phyloP scores from a whole-genome alignment of 53 echinoderm and acorn worm species.

The Holothuria scabra region DNA sequence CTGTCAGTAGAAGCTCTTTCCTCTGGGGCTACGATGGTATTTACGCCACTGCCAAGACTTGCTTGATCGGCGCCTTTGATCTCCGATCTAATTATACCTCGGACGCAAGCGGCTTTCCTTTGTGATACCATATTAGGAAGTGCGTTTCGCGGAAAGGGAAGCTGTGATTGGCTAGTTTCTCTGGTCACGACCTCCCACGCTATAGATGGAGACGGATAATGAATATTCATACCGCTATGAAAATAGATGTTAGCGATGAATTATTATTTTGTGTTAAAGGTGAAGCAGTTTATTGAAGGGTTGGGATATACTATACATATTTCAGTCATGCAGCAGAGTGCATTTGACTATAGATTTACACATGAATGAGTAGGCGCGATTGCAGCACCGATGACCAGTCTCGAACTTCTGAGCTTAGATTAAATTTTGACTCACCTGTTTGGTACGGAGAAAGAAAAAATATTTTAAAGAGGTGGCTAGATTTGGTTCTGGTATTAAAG shows the following conservation, averaged over 20 bases:
- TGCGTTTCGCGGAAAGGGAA: conserved; percentile 11
- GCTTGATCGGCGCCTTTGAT: conserved; percentile 40
- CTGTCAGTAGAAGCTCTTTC: conserved; percentile 24
- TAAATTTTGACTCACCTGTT: too few relatives aligned
- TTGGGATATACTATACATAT: conserved; percentile 15
- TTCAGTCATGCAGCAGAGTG: too few relatives aligned
- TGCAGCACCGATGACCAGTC: too few relatives aligned
- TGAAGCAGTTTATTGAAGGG: conserved; percentile 37
- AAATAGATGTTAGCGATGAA: conserved; percentile 28
- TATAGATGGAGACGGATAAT: conserved; percentile 1
- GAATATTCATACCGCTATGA: conserved; percentile 22
- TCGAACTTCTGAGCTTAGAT: too few relatives aligned
- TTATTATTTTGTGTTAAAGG: conserved; percentile 40
- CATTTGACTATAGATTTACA: too few relatives aligned
- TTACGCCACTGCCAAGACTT: conserved; percentile 41
- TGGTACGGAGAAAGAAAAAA: too few relatives aligned
- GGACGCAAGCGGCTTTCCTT: conserved; percentile 27
- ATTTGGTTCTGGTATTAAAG: too few relatives aligned
- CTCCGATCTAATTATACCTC: conserved; percentile 53
- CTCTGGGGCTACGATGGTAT: conserved; percentile 46
- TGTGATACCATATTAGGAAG: conserved; percentile 42
- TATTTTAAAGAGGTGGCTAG: too few relatives aligned
- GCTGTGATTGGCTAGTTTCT: conserved; percentile 19
- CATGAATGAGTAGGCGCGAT: too few relatives aligned
- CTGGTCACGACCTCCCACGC: conserved; percentile 16